Base-by-base conservation (phyloP, 2,797 vertebrate species). In the Alectoris magna region DNA sequence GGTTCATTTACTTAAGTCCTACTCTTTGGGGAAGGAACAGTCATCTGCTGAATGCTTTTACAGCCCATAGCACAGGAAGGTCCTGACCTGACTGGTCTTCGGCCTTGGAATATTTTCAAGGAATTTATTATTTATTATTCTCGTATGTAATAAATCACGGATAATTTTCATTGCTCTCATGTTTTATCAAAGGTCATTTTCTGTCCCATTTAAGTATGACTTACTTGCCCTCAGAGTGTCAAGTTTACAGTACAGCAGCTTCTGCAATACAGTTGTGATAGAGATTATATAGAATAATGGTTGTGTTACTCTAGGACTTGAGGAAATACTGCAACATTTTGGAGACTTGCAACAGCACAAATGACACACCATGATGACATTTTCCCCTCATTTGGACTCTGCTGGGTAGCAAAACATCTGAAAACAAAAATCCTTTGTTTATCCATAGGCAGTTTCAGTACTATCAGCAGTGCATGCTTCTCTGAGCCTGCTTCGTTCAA, bases 41-140 rank as follows among this genome's bases (percentile, higher is more conserved):
- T 83, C 24, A 70, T 77, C 89, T 67, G 26, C 76, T 91, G 88
- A 92, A 84, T 67, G 18, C 36, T 86, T 85, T 92, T 84, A 78
- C 51, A 92, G 70, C 29, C 66, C 59, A 46, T 26, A 81, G 67
- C 59, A 70, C 43, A 73, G 72, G 58, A 83, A 31, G 59, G 64
- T 77, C 72, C 62, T 87, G 72, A 86, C 76, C 58, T 66, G 36
- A 38, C 53, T 88, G 51, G 43, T 94, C 68, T 91, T 89, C 70
- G 27, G 60, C 68, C 44, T 68, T 68, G 41, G 10, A 91, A 81
- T 87, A 83, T 83, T 91, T 83, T 78, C 79, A 53, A 85, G 26
- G 26, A 80, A 55, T 87, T 89, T 81, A 14, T 68, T 69, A 49
- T 18, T 58, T 87, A 83, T 43, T 92, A 59, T 94, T 93, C 58